These are phyloP conservation scores for Nerophis ophidion DNA, from an alignment of 2,113 vertebrate genomes.

Conservation along the genomic window DNA sequence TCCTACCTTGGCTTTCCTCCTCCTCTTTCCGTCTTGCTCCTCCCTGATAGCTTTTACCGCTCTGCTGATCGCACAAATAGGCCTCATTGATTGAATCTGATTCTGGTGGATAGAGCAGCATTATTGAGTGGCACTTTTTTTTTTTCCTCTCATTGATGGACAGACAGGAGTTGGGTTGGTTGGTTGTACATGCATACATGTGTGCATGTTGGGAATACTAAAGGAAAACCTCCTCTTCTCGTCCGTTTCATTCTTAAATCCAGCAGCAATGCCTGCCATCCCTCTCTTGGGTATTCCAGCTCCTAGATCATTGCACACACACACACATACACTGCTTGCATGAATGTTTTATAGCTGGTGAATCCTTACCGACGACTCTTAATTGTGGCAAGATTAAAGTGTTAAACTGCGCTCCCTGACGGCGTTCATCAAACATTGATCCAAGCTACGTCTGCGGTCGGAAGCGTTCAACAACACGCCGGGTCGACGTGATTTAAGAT, in stretches of 20 bases:
- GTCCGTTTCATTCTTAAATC: constrained; percentile 41
- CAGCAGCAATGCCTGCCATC: constrained; percentile 17
- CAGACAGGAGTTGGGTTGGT: constrained; percentile 28
- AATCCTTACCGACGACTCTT: constrained; percentile 41
- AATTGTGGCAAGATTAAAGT: constrained; percentile 51
- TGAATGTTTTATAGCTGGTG: constrained; percentile 32
- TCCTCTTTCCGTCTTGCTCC: constrained; percentile 32
- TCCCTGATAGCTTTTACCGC: constrained; percentile 70
- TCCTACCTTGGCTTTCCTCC: constrained; percentile 19
- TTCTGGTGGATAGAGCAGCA: constrained; percentile 71
- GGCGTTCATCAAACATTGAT: constrained; percentile 45
- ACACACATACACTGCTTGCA: not conserved
- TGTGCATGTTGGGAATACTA: constrained; percentile 34
- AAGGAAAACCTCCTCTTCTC: constrained; percentile 54
- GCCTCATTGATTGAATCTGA: constrained; percentile 76
- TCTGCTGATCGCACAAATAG: constrained; percentile 76
- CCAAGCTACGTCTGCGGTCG: constrained; percentile 15
- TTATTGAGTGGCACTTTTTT: constrained; percentile 66
- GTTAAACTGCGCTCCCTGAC: constrained; percentile 30
- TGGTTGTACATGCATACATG: constrained; percentile 25
- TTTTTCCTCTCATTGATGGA: constrained; percentile 36
- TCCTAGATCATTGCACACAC: constrained; percentile 32
- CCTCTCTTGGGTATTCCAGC: constrained; percentile 40
- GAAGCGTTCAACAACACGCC: constrained; percentile 15
- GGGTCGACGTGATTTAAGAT: constrained; percentile 13